phyloP scores from a whole-genome alignment of 2,797 vertebrate species.

The Cyclopterus lumpus region DNA sequence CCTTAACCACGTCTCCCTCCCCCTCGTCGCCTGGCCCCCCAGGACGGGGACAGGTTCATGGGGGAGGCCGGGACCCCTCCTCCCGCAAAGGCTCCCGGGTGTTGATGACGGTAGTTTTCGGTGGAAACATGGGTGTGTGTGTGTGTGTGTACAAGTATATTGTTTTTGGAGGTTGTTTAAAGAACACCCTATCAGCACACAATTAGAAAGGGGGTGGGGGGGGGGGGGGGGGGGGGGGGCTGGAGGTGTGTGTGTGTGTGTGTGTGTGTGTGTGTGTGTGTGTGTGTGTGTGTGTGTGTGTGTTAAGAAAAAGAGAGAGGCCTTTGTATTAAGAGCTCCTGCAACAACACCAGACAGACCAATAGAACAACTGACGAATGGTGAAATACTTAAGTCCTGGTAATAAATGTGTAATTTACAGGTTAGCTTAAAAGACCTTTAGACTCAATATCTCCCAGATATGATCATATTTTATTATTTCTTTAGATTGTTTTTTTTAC shows the following conservation, averaged over 20 bases:
- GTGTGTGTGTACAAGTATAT: constrained; percentile 46
- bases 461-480: not conserved
- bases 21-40: not conserved
- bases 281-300: constrained; percentile 33
- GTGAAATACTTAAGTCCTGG: constrained; percentile 25
- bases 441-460: constrained; percentile 4
- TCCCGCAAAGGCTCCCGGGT: constrained; percentile 26
- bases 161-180: constrained; percentile 72
- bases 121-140: constrained; percentile 48
- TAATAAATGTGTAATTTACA: constrained; percentile 26
- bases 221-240: constrained; percentile 21
- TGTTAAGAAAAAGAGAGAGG: constrained; percentile 62
- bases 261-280: constrained; percentile 37
- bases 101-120: constrained; percentile 46
- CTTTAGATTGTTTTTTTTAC: not conserved
- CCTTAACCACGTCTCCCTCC: constrained; percentile 20
- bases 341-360: constrained; percentile 47
- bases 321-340: constrained; percentile 56
- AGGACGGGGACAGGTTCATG: constrained; percentile 66
- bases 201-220: constrained; percentile 55
- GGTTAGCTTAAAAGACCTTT: constrained; percentile 45
- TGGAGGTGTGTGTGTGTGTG: not conserved
- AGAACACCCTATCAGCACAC: constrained; percentile 65
- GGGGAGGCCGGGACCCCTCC: constrained; percentile 38
- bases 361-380: constrained; percentile 35